Conservation (phyloP, 2,797 vertebrate species). For the Oryzias sinensis region DNA sequence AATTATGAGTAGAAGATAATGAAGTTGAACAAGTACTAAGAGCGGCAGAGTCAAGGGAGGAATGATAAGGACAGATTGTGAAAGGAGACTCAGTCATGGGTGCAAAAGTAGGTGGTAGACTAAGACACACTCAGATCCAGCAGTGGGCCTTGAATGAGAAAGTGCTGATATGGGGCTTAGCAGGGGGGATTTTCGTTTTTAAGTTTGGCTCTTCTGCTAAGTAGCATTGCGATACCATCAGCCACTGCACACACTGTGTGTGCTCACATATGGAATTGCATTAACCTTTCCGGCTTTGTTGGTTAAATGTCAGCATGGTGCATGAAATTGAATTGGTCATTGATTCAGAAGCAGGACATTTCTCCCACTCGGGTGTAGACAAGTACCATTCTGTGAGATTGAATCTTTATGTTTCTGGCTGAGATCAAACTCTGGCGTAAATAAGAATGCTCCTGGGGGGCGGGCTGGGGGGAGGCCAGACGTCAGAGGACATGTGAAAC, state of each 20-base stretch:
- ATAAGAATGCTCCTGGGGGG: constrained; percentile 23
- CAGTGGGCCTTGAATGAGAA: constrained; percentile 43
- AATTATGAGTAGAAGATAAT: constrained; percentile 12
- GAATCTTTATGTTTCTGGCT: constrained; percentile 23
- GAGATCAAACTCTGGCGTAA: constrained; percentile 28
- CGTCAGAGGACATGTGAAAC: constrained; percentile 8
- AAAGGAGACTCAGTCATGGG: constrained; percentile 32
- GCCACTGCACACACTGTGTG: constrained; percentile 49
- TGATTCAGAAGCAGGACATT: constrained; percentile 66
- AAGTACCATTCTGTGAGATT: constrained; percentile 38
- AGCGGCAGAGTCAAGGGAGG: constrained; percentile 11
- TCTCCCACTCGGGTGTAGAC: constrained; percentile 48
- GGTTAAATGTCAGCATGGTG: constrained; percentile 75
- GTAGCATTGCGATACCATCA: constrained; percentile 65
- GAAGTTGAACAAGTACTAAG: constrained; percentile 13
- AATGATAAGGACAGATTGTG: constrained; percentile 19
- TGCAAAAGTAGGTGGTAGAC: constrained; percentile 35
- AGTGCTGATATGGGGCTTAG: constrained; percentile 59
- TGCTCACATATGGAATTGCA: constrained; percentile 72
- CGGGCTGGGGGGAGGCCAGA: constrained; percentile 20
- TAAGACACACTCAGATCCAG: constrained; percentile 39
- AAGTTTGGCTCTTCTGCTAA: constrained; percentile 61
- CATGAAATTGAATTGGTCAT: constrained; percentile 76
- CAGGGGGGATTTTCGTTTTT: constrained; percentile 55
- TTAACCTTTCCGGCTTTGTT: constrained; percentile 73